These are phyloP conservation scores for Malurus cyaneus DNA, from an alignment of 2,113 vertebrate genomes.

Conservation along the genomic window DNA sequence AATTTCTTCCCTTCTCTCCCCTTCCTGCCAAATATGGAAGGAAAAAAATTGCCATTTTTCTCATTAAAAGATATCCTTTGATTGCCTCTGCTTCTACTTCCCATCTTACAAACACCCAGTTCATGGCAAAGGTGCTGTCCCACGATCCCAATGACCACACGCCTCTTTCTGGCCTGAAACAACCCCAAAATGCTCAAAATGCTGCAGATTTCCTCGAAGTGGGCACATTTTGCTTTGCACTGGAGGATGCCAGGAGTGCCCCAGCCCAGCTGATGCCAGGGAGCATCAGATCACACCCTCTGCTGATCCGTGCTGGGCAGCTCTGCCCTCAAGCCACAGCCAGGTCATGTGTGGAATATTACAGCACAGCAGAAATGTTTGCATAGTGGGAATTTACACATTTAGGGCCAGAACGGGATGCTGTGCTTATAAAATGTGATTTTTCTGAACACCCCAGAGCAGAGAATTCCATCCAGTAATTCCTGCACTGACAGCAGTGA, in stretches of 20 bases:
- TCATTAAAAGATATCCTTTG: background rate
- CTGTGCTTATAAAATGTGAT: background rate
- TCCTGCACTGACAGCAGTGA: background rate
- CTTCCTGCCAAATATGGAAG: background rate
- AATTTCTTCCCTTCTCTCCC: background rate
- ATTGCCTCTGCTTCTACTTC: background rate
- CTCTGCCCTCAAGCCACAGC: background rate
- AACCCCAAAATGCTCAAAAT: background rate
- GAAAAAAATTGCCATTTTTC: background rate
- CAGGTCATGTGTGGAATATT: background rate
- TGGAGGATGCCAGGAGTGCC: background rate
- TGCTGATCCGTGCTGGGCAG: background rate
- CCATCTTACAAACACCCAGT: background rate
- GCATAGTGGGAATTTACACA: background rate
- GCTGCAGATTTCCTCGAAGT: background rate
- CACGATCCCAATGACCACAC: rapidly evolving
- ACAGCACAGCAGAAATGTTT: background rate
- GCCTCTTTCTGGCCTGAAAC: background rate
- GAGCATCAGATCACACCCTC: background rate
- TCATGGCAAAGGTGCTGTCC: background rate
- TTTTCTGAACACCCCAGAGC: background rate
- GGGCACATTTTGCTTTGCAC: background rate
- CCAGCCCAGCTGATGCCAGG: background rate
- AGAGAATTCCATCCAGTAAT: background rate
- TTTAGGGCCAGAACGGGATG: background rate